phyloP scores from a whole-genome alignment of 1,140 invertebrate species.

The Aphis craccivora region DNA sequence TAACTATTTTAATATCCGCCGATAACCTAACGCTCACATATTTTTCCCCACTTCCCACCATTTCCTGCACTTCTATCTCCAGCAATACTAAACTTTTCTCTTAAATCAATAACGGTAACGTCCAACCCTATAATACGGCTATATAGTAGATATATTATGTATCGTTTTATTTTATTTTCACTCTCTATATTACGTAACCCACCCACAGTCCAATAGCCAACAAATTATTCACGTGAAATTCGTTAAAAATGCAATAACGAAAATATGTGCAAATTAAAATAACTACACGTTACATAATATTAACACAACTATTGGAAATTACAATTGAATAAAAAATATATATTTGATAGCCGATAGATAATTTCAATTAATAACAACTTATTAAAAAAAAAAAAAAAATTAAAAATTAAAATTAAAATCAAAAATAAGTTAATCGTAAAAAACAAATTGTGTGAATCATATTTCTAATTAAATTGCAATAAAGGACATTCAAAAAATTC shows the following conservation, averaged over 20 bases:
- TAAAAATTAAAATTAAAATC: not conserved
- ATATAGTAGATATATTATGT: not conserved
- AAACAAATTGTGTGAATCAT: too few relatives aligned
- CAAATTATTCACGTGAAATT: not conserved
- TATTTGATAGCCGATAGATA: too few relatives aligned
- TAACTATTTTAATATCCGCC: constrained; percentile 46
- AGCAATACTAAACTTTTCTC: not conserved
- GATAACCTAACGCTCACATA: not conserved
- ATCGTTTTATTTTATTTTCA: constrained; percentile 7
- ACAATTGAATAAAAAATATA: not conserved
- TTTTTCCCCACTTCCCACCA: not conserved
- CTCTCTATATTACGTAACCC: not conserved
- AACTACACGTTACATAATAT: not conserved
- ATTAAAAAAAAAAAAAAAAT: too few relatives aligned
- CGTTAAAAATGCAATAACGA: not conserved
- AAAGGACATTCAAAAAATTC: not conserved
- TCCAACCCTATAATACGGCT: not conserved
- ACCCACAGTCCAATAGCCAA: too few relatives aligned
- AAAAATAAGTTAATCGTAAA: not conserved
- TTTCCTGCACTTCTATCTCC: not conserved
- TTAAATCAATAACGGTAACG: constrained; percentile 25
- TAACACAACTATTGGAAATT: not conserved
- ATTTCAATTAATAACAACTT: too few relatives aligned
- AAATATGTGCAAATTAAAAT: not conserved
- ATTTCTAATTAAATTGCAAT: not conserved